These are phyloP conservation scores for Malurus splendens DNA, from an alignment of 2,797 vertebrate species.

Conservation along the genomic window DNA sequence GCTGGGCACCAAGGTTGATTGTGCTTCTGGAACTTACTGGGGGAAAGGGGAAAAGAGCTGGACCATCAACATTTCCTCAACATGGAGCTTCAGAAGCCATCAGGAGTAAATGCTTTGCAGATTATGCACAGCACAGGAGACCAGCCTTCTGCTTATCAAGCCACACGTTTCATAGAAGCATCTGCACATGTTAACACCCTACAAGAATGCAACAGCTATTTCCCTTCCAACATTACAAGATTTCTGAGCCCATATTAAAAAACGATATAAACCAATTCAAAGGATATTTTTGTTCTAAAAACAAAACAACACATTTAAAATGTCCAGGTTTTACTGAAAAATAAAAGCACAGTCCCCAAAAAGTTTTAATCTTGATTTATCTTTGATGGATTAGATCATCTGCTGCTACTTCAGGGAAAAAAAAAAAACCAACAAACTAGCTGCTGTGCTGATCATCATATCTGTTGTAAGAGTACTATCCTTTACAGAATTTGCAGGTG, in stretches of 20 bases:
- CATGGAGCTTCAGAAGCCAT: accelerated
- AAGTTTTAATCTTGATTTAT: neutral
- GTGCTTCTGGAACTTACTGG: neutral
- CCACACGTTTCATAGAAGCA: neutral
- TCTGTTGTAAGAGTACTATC: neutral
- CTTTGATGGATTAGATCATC: neutral
- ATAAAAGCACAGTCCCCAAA: neutral
- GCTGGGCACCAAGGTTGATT: neutral
- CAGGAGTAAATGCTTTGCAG: neutral
- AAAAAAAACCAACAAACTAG: neutral
- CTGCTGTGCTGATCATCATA: neutral
- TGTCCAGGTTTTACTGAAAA: neutral
- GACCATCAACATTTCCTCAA: neutral
- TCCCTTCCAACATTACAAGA: neutral
- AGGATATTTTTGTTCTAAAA: neutral
- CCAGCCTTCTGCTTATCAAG: neutral
- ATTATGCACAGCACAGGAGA: neutral
- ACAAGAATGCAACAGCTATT: neutral
- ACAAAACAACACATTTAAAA: neutral
- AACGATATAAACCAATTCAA: neutral
- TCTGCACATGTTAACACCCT: neutral
- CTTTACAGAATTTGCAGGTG: neutral
- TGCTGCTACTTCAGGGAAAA: neutral
- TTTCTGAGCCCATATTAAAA: neutral
- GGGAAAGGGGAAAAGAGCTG: neutral